phyloP scores from a whole-genome alignment of 2,797 vertebrate species.

The Macrochelys suwanniensis region DNA sequence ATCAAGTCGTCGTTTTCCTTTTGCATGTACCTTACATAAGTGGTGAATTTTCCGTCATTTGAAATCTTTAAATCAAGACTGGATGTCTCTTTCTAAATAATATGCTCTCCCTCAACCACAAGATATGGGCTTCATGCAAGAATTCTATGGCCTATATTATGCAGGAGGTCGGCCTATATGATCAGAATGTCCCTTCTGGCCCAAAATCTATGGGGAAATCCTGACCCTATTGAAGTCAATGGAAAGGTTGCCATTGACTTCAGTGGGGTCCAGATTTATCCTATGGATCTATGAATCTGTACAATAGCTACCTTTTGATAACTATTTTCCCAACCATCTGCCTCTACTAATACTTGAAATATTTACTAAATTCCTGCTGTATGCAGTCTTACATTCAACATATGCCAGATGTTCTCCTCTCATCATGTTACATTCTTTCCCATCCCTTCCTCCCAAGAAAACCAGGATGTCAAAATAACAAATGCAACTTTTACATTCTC shows the following conservation, averaged over 20 bases:
- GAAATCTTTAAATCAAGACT: neutral
- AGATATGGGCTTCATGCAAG: neutral
- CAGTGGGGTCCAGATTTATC: neutral
- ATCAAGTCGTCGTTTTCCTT: neutral
- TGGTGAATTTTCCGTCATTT: neutral
- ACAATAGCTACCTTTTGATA: neutral
- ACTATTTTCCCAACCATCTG: neutral
- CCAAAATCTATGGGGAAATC: neutral
- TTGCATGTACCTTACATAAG: neutral
- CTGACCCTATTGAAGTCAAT: neutral
- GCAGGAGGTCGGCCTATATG: neutral
- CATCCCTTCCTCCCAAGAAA: neutral
- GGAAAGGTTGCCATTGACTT: neutral
- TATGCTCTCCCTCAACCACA: neutral
- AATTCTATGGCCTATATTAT: neutral
- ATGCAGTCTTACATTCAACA: neutral
- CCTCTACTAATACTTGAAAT: neutral
- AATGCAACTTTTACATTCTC: neutral
- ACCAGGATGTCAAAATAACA: neutral
- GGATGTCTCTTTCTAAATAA: neutral
- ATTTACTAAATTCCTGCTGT: neutral
- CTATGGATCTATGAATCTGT: neutral
- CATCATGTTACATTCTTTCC: slow-evolving; percentile 11
- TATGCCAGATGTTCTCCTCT: slow-evolving; percentile 12
- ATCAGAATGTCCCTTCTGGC: neutral